Conservation (phyloP, 2,888 invertebrate genomes). For the Apamea epomidion region DNA sequence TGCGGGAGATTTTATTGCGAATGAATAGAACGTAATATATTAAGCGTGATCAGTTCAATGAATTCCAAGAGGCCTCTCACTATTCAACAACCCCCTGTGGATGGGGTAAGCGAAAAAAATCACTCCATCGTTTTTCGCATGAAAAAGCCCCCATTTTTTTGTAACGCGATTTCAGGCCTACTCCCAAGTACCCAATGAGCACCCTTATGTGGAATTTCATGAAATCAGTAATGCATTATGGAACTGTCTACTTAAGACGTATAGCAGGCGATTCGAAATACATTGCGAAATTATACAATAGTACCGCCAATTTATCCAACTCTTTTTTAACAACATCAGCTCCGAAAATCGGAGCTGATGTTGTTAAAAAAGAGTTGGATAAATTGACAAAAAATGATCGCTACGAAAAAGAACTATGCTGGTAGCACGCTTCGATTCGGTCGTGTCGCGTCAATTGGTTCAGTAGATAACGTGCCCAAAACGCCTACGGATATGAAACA, state of each 20-base stretch:
- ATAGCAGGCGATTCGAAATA: background rate
- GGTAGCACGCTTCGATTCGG: background rate
- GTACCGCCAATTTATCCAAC: background rate
- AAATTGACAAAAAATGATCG: no score
- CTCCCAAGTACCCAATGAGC: constrained; percentile 30
- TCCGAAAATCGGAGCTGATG: no score
- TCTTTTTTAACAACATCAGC: no score
- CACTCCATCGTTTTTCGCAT: constrained; percentile 18
- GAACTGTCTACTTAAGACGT: constrained; percentile 20
- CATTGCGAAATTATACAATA: constrained; percentile 29
- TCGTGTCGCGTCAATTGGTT: background rate
- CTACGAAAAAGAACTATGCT: background rate
- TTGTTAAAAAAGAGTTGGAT: no score
- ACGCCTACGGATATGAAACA: background rate
- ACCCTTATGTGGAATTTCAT: constrained; percentile 33
- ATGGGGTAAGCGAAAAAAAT: constrained; percentile 18
- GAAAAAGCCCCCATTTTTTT: constrained; percentile 18
- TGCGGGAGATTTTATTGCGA: constrained; percentile 10
- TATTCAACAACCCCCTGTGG: constrained; percentile 15
- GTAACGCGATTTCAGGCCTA: constrained; percentile 36
- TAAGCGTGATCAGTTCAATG: constrained; percentile 32
- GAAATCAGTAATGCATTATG: constrained; percentile 39
- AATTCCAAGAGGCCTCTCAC: constrained; percentile 36
- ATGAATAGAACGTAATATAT: constrained; percentile 26
- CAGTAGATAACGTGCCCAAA: background rate